Evolutionary conservation across 1,140 invertebrate genomes (phyloP).

Genomic region (Cyrtorhinus lividipennis): DNA sequence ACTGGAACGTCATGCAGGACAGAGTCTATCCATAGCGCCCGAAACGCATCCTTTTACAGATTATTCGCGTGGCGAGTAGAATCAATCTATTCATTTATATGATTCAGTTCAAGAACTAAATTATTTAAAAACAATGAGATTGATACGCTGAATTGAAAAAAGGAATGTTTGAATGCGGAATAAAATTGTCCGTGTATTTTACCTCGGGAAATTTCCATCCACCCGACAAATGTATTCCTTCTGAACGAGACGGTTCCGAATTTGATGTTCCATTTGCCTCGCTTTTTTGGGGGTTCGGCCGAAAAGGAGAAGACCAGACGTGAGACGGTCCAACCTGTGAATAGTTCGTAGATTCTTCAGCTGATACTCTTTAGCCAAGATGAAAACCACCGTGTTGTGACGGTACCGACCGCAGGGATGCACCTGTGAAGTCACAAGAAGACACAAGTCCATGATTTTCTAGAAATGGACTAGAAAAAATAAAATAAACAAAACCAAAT

Average conservation of each 20-base stretch:
- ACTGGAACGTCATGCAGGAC: too few relatives aligned
- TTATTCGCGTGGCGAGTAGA: too few relatives aligned
- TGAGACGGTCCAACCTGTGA: conserved; percentile 79
- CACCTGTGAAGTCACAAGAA: conserved; percentile 44
- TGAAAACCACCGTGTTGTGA: conserved; percentile 91
- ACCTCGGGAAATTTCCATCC: conserved; percentile 82
- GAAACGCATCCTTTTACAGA: too few relatives aligned
- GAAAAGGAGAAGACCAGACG: conserved; percentile 86
- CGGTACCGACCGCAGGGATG: conserved; percentile 94
- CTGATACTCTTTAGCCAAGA: conserved; percentile 91
- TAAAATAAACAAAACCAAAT: too few relatives aligned
- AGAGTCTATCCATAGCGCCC: too few relatives aligned
- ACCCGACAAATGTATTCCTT: conserved; percentile 97
- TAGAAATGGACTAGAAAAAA: not conserved
- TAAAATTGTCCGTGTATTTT: too few relatives aligned
- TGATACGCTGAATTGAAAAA: too few relatives aligned
- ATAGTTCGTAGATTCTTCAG: conserved; percentile 86
- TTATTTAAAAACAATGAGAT: too few relatives aligned
- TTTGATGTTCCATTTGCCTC: conserved; percentile 84
- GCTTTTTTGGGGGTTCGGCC: conserved; percentile 84
- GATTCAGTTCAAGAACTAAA: too few relatives aligned
- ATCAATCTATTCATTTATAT: too few relatives aligned
- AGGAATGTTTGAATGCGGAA: too few relatives aligned
- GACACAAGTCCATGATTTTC: too few relatives aligned
- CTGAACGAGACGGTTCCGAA: conserved; percentile 70